Conservation (phyloP, 2,113 vertebrate species). For the Herpetotheres cachinnans region DNA sequence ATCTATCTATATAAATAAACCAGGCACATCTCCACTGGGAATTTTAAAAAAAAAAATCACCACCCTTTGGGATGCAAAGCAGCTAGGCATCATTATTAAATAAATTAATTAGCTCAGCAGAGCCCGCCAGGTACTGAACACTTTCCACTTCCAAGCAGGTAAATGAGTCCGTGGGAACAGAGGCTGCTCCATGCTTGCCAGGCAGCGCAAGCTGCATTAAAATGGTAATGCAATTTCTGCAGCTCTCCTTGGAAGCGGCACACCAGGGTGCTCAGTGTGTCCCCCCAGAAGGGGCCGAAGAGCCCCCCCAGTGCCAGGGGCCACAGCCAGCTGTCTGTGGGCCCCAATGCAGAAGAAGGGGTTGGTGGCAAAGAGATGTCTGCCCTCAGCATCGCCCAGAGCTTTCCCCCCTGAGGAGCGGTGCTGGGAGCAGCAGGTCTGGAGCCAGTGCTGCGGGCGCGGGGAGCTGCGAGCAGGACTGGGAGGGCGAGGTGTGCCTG, state of each 20-base stretch:
- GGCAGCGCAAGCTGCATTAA: neutral
- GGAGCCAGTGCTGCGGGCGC: neutral
- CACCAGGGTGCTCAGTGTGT: accelerated
- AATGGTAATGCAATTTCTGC: neutral
- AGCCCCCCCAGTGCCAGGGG: accelerated
- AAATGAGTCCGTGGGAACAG: slow-evolving; percentile 64
- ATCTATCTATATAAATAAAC: slow-evolving; percentile 11
- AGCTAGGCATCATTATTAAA: slow-evolving; percentile 56
- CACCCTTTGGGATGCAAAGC: slow-evolving; percentile 65
- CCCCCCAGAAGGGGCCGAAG: neutral
- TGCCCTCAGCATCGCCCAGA: neutral
- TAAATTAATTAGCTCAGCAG: slow-evolving; percentile 63
- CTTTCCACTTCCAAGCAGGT: slow-evolving; percentile 62
- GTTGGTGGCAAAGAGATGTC: neutral
- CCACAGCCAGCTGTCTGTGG: neutral
- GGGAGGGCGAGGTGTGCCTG: neutral
- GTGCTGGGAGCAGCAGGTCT: neutral
- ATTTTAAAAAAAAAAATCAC: neutral
- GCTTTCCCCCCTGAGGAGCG: neutral
- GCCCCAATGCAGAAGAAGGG: neutral
- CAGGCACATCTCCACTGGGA: neutral
- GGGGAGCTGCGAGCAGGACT: neutral
- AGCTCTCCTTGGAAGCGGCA: neutral
- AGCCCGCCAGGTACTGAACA: slow-evolving; percentile 57
- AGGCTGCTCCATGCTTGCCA: slow-evolving; percentile 5